Evolutionary conservation across 2,113 vertebrate genomes (phyloP).

Genomic region (Carettochelys insculpta): DNA sequence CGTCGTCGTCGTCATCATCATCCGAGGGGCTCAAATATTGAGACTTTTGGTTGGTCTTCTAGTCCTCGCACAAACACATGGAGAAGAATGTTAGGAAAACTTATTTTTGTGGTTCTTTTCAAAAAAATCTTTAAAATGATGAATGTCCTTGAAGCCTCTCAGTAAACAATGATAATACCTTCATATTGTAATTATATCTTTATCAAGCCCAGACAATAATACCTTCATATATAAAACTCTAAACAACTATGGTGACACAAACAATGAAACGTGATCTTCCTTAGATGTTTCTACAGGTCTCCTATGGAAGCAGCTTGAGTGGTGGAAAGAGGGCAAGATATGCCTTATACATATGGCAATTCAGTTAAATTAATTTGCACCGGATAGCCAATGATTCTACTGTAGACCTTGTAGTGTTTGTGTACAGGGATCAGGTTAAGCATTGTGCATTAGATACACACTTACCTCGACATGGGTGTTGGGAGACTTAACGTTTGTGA

Average conservation of each 20-base stretch:
- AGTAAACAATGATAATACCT: background rate
- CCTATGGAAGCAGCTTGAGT: background rate
- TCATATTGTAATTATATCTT: no score
- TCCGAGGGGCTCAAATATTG: background rate
- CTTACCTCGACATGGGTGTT: slow-evolving; percentile 42
- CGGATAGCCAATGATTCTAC: slow-evolving; percentile 33
- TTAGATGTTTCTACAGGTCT: background rate
- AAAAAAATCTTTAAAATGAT: background rate
- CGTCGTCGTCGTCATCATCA: no score
- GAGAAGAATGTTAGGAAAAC: background rate
- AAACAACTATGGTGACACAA: background rate
- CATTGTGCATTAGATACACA: slow-evolving; percentile 40
- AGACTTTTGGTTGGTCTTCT: background rate
- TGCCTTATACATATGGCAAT: background rate
- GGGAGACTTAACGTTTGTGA: slow-evolving; percentile 66
- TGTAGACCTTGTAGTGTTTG: slow-evolving; percentile 32
- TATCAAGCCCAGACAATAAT: background rate
- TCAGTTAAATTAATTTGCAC: slow-evolving; percentile 22
- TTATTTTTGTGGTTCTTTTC: background rate
- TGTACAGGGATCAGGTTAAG: slow-evolving; percentile 42
- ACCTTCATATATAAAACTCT: background rate
- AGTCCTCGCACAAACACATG: background rate
- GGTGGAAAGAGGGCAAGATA: background rate
- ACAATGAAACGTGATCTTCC: background rate
- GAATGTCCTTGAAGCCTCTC: background rate